phyloP scores from a whole-genome alignment of 2,888 invertebrate species.

The Busseola fusca region DNA sequence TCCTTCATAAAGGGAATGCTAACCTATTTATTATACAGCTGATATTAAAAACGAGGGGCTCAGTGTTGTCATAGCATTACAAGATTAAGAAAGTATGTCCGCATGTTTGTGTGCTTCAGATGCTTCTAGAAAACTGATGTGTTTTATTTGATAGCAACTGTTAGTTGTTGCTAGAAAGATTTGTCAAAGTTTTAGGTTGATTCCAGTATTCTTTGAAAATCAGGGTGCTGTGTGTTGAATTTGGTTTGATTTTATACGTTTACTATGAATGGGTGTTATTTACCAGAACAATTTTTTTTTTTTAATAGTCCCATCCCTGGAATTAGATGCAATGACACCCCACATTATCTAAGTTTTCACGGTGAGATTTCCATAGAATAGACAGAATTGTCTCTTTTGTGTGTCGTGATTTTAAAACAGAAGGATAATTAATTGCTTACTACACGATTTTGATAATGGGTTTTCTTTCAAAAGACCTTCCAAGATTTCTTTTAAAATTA shows the following conservation, averaged over 20 bases:
- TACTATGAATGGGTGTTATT: too few species aligned
- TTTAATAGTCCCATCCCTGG: too few species aligned
- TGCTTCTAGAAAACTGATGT: conserved; percentile 31
- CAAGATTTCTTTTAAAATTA: neutral
- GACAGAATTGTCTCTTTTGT: neutral
- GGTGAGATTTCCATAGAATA: too few species aligned
- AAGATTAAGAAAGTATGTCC: conserved; percentile 58
- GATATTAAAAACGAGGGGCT: conserved; percentile 85
- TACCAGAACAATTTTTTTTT: too few species aligned
- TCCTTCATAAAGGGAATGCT: conserved; percentile 88
- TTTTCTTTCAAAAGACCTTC: too few species aligned
- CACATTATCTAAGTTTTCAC: too few species aligned
- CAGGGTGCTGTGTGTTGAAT: too few species aligned
- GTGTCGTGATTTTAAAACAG: neutral
- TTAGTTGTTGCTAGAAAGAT: too few species aligned
- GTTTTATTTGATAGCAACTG: neutral
- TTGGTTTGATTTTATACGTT: too few species aligned
- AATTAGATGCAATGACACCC: too few species aligned
- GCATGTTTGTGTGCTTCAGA: conserved; percentile 75
- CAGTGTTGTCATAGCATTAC: conserved; percentile 59
- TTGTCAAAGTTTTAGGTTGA: neutral
- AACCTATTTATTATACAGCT: conserved; percentile 88
- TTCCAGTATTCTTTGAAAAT: too few species aligned
- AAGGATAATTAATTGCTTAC: neutral
- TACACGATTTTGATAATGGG: neutral